These are phyloP conservation scores for Drosophila infuscata DNA, from an alignment of 2,888 invertebrate species.

Conservation along the genomic window DNA sequence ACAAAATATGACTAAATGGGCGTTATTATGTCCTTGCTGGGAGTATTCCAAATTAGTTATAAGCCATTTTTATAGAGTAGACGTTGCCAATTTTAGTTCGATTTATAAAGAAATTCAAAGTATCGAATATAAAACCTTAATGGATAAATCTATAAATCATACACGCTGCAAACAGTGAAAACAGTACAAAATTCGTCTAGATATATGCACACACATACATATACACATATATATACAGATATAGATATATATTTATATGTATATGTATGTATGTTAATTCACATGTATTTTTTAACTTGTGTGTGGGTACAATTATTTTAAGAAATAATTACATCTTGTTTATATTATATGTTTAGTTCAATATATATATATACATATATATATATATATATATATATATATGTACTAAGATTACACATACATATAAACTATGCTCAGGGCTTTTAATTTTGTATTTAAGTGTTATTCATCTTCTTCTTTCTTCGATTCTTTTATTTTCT, in stretches of 20 bases:
- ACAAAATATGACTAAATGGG: not conserved
- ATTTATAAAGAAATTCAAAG: not conserved
- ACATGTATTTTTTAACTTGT: constrained; percentile 63
- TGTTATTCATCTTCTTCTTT: constrained; percentile 15
- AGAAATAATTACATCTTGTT: constrained; percentile 74
- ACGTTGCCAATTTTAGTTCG: not conserved
- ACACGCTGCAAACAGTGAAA: constrained; percentile 2
- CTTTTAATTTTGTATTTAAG: constrained; percentile 29
- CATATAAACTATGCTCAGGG: constrained; percentile 52
- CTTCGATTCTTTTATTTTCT: constrained; percentile 20
- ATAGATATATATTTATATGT: constrained; percentile 5
- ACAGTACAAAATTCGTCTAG: constrained; percentile 6
- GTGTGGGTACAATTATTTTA: constrained; percentile 68
- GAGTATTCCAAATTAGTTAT: not conserved
- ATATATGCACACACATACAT: constrained; percentile 25
- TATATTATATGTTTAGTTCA: constrained; percentile 32
- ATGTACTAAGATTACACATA: constrained; percentile 32
- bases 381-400: constrained; percentile 28
- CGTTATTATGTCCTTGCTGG: not conserved
- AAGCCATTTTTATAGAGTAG: not conserved
- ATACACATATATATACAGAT: constrained; percentile 10
- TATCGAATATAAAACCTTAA: not conserved
- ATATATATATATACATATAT: constrained; percentile 33
- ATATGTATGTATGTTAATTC: constrained; percentile 36
- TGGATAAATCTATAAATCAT: constrained; percentile 2